Evolutionary conservation across 2,888 invertebrate species (phyloP).

Genomic region (Drosophila falleni): DNA sequence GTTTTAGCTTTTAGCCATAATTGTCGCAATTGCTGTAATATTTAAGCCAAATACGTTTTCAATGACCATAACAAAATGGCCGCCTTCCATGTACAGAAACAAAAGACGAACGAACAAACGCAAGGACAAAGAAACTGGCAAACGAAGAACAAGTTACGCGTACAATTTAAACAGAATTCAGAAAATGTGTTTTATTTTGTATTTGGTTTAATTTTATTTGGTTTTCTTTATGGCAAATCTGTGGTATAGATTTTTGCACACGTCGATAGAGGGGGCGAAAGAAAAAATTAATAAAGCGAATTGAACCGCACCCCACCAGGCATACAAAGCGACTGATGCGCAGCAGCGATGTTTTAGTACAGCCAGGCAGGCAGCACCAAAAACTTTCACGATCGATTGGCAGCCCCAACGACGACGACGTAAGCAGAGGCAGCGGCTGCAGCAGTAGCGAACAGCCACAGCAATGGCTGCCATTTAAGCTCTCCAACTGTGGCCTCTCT

Average conservation of each 20-base stretch:
- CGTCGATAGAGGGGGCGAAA: constrained; percentile 46
- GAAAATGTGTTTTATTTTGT: constrained; percentile 31
- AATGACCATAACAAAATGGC: constrained; percentile 64
- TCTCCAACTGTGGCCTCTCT: constrained; percentile 24
- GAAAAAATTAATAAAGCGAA: constrained; percentile 47
- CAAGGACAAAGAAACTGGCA: constrained; percentile 28
- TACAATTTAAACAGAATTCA: constrained; percentile 32
- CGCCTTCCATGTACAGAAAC: constrained; percentile 23
- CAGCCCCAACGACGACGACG: constrained; percentile 34
- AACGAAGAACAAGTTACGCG: constrained; percentile 34
- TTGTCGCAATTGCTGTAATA: constrained; percentile 57
- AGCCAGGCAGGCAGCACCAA: constrained; percentile 59
- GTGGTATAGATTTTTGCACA: constrained; percentile 56
- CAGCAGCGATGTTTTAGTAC: constrained; percentile 64
- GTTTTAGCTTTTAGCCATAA: constrained; percentile 63
- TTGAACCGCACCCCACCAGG: constrained; percentile 78
- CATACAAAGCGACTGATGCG: constrained; percentile 77
- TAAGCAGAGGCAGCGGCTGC: neutral
- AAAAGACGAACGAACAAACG: constrained; percentile 9
- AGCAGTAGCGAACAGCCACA: constrained; percentile 27
- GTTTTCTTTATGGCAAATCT: constrained; percentile 24
- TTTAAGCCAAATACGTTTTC: constrained; percentile 55
- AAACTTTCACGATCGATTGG: constrained; percentile 74
- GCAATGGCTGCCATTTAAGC: constrained; percentile 60
- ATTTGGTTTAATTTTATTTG: constrained; percentile 15